Evolutionary conservation across 2,113 vertebrate species (phyloP), one percentile per base, ranked within the genome.

Genomic region (Gallinago paraguaiae): DNA sequence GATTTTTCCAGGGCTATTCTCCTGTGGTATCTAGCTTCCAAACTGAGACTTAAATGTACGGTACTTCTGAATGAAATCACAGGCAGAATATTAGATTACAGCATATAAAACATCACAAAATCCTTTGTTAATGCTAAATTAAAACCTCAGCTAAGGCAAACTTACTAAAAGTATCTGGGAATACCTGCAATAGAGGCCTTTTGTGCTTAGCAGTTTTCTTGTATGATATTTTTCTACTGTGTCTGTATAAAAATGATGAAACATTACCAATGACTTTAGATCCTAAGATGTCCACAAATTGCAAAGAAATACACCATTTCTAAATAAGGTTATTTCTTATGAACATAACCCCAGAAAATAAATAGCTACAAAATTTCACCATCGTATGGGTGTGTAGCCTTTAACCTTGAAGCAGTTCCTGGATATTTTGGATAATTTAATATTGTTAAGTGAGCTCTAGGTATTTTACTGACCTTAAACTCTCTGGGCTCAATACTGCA

Each of bases 71-170:
- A 95, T 95, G 91, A 92, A 97, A 97, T 95, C 95, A 92, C 83
- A 97, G 90, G 89, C 17, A 88, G 93, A 96, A 98, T 98, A 97
- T 94, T 96, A 98, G 91, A 98, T 96, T 97, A 97, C 63, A 95
- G 86, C 65, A 92, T 57, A 97, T 77, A 97, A 97, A 91, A 90
- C 93, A 97, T 96, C 95, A 97, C 92, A 94, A 96, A 97, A 95
- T 89, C 84, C 93, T 98, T 97, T 98, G 96, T 97, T 97, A 97
- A 96, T 96, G 90, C 78, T 95, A 96, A 97, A 97, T 98, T 97
- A 95, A 96, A 96, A 92, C 68, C 79, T 95, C 90, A 95, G 82
- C 82, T 86, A 96, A 96, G 59, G 39, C 78, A 97, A 97, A 94
- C 59, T 95, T 82, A 79, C 48, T 95, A 91, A 89, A 96, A 96